Evolutionary conservation across 2,113 vertebrate genomes (phyloP).

Genomic region (Pandion haliaetus): DNA sequence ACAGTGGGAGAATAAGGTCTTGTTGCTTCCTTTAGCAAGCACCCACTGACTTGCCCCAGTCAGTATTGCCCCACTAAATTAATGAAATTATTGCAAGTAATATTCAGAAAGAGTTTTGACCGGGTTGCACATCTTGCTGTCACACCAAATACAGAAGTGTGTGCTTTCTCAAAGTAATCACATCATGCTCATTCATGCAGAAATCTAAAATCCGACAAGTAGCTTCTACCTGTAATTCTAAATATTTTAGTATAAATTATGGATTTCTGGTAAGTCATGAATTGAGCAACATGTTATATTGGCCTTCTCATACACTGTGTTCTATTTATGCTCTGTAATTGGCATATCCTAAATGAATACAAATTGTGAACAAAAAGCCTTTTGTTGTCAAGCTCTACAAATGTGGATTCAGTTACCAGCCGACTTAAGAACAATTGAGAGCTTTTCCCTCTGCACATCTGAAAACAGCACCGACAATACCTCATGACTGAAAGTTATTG

Average conservation of each 20-base stretch:
- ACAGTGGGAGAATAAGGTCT: not conserved
- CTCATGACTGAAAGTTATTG: slow-evolving; percentile 39
- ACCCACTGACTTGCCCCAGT: not conserved
- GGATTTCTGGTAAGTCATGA: not conserved
- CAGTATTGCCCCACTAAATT: not conserved
- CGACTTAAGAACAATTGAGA: slow-evolving; percentile 50
- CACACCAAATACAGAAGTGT: not conserved
- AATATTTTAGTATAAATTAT: not conserved
- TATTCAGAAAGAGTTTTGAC: not conserved
- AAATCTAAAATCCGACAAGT: not conserved
- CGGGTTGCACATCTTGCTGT: not conserved
- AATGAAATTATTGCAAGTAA: not conserved
- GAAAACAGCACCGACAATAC: slow-evolving; percentile 34
- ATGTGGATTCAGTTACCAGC: slow-evolving; percentile 19
- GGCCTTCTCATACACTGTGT: not conserved
- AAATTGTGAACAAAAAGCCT: slow-evolving; percentile 40
- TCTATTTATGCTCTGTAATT: not conserved
- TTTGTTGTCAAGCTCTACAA: slow-evolving; percentile 43
- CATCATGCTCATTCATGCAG: not conserved
- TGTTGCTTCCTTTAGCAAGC: not conserved
- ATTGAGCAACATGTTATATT: not conserved
- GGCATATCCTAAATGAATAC: slow-evolving; percentile 9
- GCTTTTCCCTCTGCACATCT: slow-evolving; percentile 38
- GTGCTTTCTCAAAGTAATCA: not conserved
- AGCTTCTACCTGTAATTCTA: not conserved